phyloP scores from a whole-genome alignment of 2,113 vertebrate species.

The Phyllostomus hastatus region DNA sequence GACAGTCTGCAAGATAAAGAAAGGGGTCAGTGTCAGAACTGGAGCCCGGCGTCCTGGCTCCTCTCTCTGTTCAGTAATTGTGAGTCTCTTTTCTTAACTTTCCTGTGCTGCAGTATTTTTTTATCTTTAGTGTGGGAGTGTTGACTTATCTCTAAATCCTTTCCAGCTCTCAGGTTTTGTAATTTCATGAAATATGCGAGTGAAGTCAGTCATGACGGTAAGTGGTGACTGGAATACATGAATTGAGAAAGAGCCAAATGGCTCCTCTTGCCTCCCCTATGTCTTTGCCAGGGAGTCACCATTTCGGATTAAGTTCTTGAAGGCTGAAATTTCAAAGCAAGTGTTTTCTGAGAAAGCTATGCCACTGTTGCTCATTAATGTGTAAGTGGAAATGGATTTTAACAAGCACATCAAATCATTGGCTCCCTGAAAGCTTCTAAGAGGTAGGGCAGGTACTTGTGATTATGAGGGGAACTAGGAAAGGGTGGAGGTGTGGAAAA shows the following conservation, averaged over 20 bases:
- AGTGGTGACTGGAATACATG: neutral
- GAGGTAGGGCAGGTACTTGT: neutral
- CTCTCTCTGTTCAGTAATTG: neutral
- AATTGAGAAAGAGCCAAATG: neutral
- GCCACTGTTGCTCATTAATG: neutral
- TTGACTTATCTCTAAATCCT: slow-evolving; percentile 39
- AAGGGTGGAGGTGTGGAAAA: neutral
- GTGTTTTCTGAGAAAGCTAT: neutral
- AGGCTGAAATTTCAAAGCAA: slow-evolving; percentile 27
- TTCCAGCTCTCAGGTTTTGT: slow-evolving; percentile 16
- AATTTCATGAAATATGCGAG: neutral
- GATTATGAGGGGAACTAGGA: neutral
- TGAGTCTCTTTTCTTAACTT: neutral
- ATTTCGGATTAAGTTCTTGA: neutral
- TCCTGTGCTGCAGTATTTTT: neutral
- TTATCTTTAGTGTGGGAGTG: slow-evolving; percentile 3
- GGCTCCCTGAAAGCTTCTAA: neutral
- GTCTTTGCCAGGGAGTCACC: neutral
- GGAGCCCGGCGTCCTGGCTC: neutral
- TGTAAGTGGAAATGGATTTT: neutral
- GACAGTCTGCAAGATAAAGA: neutral
- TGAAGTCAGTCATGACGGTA: slow-evolving; percentile 42
- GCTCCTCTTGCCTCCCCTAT: neutral
- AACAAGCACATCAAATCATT: neutral
- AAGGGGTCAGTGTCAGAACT: neutral